Conservation (phyloP, 1,140 invertebrate species). For the Ectropis grisescens region DNA sequence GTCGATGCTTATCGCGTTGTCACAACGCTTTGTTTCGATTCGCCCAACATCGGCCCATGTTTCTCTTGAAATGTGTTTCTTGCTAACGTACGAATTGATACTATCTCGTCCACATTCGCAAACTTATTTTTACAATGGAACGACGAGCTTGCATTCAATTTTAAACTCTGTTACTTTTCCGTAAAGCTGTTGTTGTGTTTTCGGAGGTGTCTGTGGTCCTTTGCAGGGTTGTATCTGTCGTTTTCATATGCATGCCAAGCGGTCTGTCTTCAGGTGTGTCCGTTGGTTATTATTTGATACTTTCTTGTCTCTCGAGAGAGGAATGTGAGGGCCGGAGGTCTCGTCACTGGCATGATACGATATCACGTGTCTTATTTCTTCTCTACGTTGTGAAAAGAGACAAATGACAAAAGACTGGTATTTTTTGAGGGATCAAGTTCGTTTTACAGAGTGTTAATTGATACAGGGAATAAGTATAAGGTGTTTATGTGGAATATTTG, state of each 20-base stretch:
- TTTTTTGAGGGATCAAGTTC: too few relatives aligned
- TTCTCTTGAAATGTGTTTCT: conserved; percentile 65
- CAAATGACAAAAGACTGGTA: too few relatives aligned
- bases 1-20: conserved; percentile 61
- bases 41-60: conserved; percentile 53
- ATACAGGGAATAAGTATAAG: too few relatives aligned
- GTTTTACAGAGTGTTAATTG: too few relatives aligned
- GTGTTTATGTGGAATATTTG: too few relatives aligned
- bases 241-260: conserved; percentile 47
- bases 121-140: conserved; percentile 26
- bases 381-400: too few relatives aligned
- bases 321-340: conserved; percentile 21
- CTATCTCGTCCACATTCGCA: conserved; percentile 40
- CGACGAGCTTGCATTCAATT: conserved; percentile 16
- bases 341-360: too few relatives aligned
- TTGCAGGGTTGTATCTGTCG: conserved; percentile 22
- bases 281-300: conserved; percentile 64
- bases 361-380: too few relatives aligned
- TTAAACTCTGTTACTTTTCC: conserved; percentile 13
- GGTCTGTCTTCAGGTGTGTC: conserved; percentile 56
- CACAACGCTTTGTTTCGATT: conserved; percentile 66
- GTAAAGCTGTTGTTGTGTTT: conserved; percentile 7
- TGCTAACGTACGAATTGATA: conserved; percentile 59
- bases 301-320: conserved; percentile 45
- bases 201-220: conserved; percentile 7